These are phyloP conservation scores for Leucophenga maculata DNA, from an alignment of 2,888 invertebrate genomes.

Conservation along the genomic window DNA sequence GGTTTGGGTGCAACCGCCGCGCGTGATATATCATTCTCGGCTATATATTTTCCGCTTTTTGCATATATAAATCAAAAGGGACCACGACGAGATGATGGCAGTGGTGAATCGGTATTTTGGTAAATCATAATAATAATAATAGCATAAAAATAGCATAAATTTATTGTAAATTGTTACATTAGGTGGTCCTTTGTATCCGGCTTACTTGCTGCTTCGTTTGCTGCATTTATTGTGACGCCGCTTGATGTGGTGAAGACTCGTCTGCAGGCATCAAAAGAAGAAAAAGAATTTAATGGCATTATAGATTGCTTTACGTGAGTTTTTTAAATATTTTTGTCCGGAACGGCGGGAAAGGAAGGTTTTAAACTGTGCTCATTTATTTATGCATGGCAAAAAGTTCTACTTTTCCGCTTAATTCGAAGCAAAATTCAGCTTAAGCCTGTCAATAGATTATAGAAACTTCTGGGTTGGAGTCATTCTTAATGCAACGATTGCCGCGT, in stretches of 20 bases:
- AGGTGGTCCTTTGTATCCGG: constrained; percentile 91
- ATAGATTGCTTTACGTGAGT: constrained; percentile 88
- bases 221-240: constrained; percentile 91
- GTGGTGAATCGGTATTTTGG: constrained; percentile 85
- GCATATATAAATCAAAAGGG: constrained; percentile 90
- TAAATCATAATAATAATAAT: not conserved
- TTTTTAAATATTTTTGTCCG: too few species aligned
- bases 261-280: constrained; percentile 85
- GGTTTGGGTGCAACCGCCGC: constrained; percentile 92
- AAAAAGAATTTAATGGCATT: constrained; percentile 89
- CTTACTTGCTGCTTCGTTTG: constrained; percentile 85
- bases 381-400: too few species aligned
- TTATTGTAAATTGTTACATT: not conserved
- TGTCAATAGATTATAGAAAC: too few species aligned
- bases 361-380: too few species aligned
- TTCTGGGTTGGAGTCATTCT: too few species aligned
- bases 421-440: too few species aligned
- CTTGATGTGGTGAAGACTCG: constrained; percentile 97
- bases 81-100: constrained; percentile 78
- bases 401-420: too few species aligned
- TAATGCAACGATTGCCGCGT: too few species aligned
- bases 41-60: constrained; percentile 96
- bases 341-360: too few species aligned
- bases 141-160: not conserved
- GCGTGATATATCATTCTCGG: constrained; percentile 93